Base-by-base conservation (phyloP, 2,113 vertebrate genomes). In the Laticauda laticaudata region DNA sequence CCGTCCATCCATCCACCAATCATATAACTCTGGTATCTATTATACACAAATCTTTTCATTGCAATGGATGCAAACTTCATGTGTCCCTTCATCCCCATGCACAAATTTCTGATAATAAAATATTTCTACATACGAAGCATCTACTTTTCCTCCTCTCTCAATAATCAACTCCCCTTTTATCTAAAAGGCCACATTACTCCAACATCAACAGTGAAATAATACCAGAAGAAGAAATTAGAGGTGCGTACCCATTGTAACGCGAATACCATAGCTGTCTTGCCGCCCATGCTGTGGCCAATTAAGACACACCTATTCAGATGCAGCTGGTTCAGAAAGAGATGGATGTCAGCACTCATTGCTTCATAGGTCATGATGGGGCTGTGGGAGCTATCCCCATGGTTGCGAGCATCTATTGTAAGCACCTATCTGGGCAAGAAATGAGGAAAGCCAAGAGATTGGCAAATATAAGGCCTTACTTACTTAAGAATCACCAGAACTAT, bases 231-330 rank as follows among this genome's bases (percentile, higher is more conserved):
- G 34, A 81, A 69, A 81, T 81, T 18, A 3, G 39, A 55, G 14
- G 0, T 1, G 20, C 98, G 53, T 53, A 99, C 99, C 98, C 97
- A 97, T 2, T 98, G 98, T 92, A 99, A 96, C 11, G 99, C 98
- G 11, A 98, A 96, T 0, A 97, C 96, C 99, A 99, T 99, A 94
- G 99, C 99, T 0, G 98, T 99, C 95, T 99, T 99, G 88, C 99
- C 99, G n/a, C 99, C 99, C 99, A 99, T 99, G 97, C 99, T 99
- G 97, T 99, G 99, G 48, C 99, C 99, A 61, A 99, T 93, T 3
- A 99, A 97, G 96, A 99, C 96, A 24, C 99, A 99, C 95, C 98
- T 98, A 56, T 95, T 93, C 43, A 99, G 98, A 93, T 92, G 98
- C 94, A 99, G 97, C 96, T 96, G 97, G 81, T 86, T 87, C 53